Base-by-base conservation (phyloP, 1,140 invertebrate species). In the Drosophila repletoides region DNA sequence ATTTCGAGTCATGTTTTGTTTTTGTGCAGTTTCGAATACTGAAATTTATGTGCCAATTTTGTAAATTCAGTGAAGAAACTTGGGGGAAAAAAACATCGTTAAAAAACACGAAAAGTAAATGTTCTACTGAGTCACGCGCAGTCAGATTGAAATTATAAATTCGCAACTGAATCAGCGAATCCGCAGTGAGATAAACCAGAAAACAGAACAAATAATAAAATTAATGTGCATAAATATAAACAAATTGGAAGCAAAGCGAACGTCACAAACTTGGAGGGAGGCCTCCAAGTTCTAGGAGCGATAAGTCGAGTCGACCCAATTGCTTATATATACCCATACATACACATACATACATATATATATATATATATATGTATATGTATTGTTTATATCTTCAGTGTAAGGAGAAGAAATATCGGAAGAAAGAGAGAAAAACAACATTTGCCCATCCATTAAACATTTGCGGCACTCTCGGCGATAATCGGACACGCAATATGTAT, bases 401-500 rank as follows among this genome's bases (percentile, higher is more conserved):
- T n/a, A n/a, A n/a, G n/a, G 9, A 26, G 41, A 24, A 10, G 12
- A 45, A 45, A 28, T n/a, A 4, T 2, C 5, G 19, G 7, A 45
- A 24, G 21, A 41, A 41, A 40, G 10, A 17, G 7, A 28, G 22
- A 14, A 26, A 45, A 45, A 45, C 41, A 45, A 45, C n/a, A n/a
- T n/a, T n/a, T n/a, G n/a, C n/a, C n/a, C n/a, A n/a, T n/a, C n/a
- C n/a, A n/a, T n/a, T n/a, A 45, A 45, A 28, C 21, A 43, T 40
- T 40, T 5, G 10, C 56, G 15, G 14, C 38, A 36, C 52, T 43
- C 38, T 36, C 38, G 36, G 28, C 29, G 33, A 63, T 80, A 58
- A 75, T 58, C 43, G 49, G 51, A 43, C 76, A 79, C 75, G 75
- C 75, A 79, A 79, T 79, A 72, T 53, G 26, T 38, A 48, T 15